Evolutionary conservation across 2,797 vertebrate genomes (phyloP), one percentile per base, ranked within the genome.

Genomic region (Acanthis flammea): DNA sequence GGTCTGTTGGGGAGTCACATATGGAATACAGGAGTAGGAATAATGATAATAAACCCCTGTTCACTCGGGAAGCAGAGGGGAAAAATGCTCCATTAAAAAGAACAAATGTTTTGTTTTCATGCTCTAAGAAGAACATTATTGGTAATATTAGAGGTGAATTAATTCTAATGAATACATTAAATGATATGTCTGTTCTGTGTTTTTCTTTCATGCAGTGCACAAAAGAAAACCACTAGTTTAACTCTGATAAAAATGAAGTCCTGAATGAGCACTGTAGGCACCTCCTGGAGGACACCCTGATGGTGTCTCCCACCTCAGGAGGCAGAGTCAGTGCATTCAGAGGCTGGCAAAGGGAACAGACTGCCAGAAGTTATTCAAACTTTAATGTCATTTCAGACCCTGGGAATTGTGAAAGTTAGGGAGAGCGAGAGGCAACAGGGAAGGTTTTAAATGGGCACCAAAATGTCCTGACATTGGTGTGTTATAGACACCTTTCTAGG

Each of bases 1-100:
- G 50, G 58, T 91, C 86, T 97, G 80, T 92, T 97, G 86, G 90
- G 92, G 72, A 96, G 92, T 80, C 92, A 96, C 88, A 92, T 92
- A 92, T 92, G 91, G 95, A 95, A 93, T 86, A 96, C 68, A 90
- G 73, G 76, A 88, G 39, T 93, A 90, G 94, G 95, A 92, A 90
- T 7, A 30, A 87, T 91, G 72, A 89, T 53, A 78, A 76, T 66
- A 91, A 85, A 41, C 41, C 53, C 39, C 62, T 93, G 58, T 12
- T 54, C 68, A 76, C 88, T 57, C 48, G 58, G 86, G 91, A 75
- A 85, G 54, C 55, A 58, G 77, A 88, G 8, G 70, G 44, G 33
- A 1, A 23, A 80, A 91, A 66, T 90, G 31, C 54, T 67, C 50
- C 47, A 58, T 81, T 66, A 78, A 76, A 91, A 81, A 71, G 45